Percentiles rank a stretch among this genome's conserved stretches.
These are phyloP conservation scores for Graptemys geographica DNA, from an alignment of 2,797 vertebrate species.

Conservation along the genomic window DNA sequence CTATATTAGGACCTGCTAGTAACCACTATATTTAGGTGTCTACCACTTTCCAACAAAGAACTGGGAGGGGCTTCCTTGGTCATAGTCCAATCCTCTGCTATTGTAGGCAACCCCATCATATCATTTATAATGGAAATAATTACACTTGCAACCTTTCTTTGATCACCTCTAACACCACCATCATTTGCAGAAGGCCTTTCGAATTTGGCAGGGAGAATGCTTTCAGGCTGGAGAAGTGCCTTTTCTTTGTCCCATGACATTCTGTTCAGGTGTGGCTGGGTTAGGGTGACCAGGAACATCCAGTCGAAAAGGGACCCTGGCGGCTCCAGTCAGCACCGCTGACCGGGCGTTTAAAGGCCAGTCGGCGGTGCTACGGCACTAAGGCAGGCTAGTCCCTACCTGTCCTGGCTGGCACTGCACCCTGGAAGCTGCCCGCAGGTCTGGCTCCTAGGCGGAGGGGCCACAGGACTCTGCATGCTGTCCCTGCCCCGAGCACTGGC, in stretches of 20 bases:
- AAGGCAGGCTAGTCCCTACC: too few species aligned
- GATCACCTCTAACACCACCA: background rate
- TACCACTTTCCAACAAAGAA: background rate
- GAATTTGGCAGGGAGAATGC: rapidly evolving
- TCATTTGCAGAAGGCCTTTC: background rate
- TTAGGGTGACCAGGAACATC: too few species aligned
- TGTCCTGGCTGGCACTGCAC: too few species aligned
- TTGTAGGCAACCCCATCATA: background rate
- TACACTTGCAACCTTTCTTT: background rate
- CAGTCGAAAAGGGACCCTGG: too few species aligned
- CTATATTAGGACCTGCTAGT: background rate
- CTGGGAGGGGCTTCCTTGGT: background rate
- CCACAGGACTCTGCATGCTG: too few species aligned
- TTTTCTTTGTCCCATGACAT: background rate
- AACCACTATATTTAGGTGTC: background rate
- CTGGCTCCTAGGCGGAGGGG: too few species aligned
- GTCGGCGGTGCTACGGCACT: too few species aligned
- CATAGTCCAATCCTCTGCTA: background rate
- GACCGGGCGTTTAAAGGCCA: too few species aligned
- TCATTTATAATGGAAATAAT: too few species aligned
- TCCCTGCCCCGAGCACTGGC: too few species aligned
- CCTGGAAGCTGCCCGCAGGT: too few species aligned
- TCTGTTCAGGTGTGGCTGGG: rapidly evolving
- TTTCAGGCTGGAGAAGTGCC: background rate
- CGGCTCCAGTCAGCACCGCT: too few species aligned